Evolutionary conservation across 2,113 vertebrate species (phyloP), one percentile per base, ranked within the genome.

Genomic region (Camelus bactrianus): DNA sequence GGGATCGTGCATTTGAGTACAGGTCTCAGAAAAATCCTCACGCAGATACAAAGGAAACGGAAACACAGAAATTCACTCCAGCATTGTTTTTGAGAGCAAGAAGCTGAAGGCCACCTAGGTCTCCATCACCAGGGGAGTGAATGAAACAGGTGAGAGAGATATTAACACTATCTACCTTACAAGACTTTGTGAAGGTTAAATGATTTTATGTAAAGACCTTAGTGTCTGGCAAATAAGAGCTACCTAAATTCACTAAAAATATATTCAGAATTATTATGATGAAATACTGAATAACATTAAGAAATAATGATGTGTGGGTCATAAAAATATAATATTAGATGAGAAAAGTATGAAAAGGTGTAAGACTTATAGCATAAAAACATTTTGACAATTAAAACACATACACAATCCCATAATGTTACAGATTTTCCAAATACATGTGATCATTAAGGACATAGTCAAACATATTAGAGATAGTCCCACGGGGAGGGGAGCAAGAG

Each of bases 381-480:
- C 15, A 46, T 75, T 76, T 64, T 60, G 35, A 91, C 89, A 89
- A 77, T 64, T 69, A 76, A 77, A 91, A 79, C 38, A 64, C 42
- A 79, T 52, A 75, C 8, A 69, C 14, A 79, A 35, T 26, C 32
- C 32, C 20, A 6, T 2, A 65, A 56, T 13, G 73, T 69, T 95
- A 77, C 6, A 67, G 11, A 80, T 91, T 58, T 88, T 81, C 83
- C 6, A 92, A 92, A 75, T 67, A 80, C 24, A 83, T 38, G 46
- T 73, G 26, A 30, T 30, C 38, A 75, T 84, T 88, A 93, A 97
- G 56, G 56, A 88, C 65, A 93, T 35, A 83, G 35, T 32, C n/a
- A 93, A 81, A 62, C 17, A 58, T 30, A 69, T 24, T 20, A 75
- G 64, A 85, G 30, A 79, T 38, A 7, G 14, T 83, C 65, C 58